Evolutionary conservation across 1,140 invertebrate genomes (phyloP).

Genomic region (Bombus breviceps): DNA sequence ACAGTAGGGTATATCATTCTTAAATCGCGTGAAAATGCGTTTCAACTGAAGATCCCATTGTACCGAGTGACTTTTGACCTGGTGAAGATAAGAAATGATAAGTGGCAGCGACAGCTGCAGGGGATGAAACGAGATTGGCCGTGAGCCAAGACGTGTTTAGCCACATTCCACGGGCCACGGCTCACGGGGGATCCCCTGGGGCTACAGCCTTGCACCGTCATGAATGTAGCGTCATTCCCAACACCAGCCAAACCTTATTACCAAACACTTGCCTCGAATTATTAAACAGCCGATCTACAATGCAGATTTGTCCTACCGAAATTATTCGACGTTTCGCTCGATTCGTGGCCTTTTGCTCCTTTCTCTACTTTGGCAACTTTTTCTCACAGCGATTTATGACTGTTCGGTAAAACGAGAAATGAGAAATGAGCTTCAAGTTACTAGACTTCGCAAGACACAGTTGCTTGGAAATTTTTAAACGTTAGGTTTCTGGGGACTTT

Average conservation of each 20-base stretch:
- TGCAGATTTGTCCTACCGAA: too few species aligned
- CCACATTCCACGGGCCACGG: conserved; percentile 17
- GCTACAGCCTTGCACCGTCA: not conserved
- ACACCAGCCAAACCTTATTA: conserved; percentile 20
- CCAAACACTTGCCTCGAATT: conserved; percentile 4
- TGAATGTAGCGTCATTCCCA: not conserved
- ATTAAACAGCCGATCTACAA: not conserved
- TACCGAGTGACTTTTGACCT: not conserved
- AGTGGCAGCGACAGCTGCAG: conserved; percentile 24
- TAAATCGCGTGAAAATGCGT: not conserved
- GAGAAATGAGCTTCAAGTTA: too few species aligned
- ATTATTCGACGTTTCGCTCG: too few species aligned
- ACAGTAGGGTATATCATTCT: not conserved
- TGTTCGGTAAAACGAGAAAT: too few species aligned
- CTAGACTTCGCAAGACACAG: too few species aligned
- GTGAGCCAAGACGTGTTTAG: conserved; percentile 31
- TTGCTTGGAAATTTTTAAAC: too few species aligned
- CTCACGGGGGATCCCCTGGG: not conserved
- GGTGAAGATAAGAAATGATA: conserved; percentile 32
- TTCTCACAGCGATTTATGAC: too few species aligned
- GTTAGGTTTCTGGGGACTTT: too few species aligned
- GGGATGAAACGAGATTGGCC: conserved; percentile 8
- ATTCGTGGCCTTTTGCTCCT: too few species aligned
- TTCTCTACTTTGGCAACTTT: too few species aligned
- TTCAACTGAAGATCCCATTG: not conserved